Conservation (phyloP, 64 coral and sea anemone genomes). For the Montipora sp. region DNA sequence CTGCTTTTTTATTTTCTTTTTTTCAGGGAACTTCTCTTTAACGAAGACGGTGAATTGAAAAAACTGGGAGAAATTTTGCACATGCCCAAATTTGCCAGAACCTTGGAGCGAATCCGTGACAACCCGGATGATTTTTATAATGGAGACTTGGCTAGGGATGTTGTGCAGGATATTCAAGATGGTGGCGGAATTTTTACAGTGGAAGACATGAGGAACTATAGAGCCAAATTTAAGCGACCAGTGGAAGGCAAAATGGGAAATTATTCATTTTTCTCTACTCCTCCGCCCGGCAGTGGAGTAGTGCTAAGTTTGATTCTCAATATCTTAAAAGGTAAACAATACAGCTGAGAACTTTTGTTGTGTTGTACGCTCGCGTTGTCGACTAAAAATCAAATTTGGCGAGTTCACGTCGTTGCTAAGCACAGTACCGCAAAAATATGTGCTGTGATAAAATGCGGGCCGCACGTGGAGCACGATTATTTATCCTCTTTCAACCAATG, state of each 20-base stretch:
- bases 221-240: conserved; percentile 75
- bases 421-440: no score
- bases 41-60: conserved; percentile 67
- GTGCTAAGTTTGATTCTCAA: conserved; percentile 88
- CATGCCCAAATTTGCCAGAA: conserved; percentile 79
- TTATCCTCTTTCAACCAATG: no score
- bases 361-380: no score
- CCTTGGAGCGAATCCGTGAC: conserved; percentile 63
- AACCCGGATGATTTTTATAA: conserved; percentile 62
- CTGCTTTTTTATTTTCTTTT: no score
- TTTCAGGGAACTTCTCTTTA: conserved; percentile 71
- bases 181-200: conserved; percentile 78
- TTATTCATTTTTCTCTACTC: conserved; percentile 82
- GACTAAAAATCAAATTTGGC: no score
- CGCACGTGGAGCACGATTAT: no score
- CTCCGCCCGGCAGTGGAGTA: conserved; percentile 94
- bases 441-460: no score
- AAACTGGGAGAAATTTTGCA: conserved; percentile 80
- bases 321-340: conserved; percentile 88
- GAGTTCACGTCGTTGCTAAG: no score
- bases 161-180: conserved; percentile 82
- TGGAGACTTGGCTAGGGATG: conserved; percentile 57
- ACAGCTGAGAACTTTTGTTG: no score
- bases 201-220: conserved; percentile 90
- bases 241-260: conserved; percentile 69